Conservation (phyloP, 2,888 invertebrate species). For the Protula sp. region DNA sequence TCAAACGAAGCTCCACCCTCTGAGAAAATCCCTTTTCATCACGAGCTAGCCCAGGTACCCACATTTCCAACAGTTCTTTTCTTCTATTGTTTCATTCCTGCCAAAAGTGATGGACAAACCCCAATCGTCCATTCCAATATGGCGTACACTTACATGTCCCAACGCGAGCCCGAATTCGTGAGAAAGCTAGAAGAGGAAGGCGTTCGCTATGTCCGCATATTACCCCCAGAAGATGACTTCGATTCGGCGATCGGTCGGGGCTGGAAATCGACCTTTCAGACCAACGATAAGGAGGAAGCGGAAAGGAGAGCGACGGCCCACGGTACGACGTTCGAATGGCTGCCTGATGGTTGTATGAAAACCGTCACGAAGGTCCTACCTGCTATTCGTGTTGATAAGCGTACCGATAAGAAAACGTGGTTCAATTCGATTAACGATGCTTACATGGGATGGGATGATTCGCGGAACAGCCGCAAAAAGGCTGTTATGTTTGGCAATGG, state of each 20-base stretch:
- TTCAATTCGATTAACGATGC: slow-evolving; percentile 38
- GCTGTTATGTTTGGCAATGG: too few species aligned
- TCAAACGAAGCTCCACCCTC: slow-evolving; percentile 39
- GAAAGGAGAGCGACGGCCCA: slow-evolving; percentile 28
- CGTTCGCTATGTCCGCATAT: slow-evolving; percentile 27
- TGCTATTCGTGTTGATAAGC: slow-evolving; percentile 27
- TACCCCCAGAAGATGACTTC: slow-evolving; percentile 33
- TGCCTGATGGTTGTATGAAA: slow-evolving; percentile 29
- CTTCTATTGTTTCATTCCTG: slow-evolving; percentile 33
- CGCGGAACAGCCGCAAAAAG: slow-evolving; percentile 30
- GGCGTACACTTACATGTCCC: slow-evolving; percentile 26
- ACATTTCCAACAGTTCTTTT: slow-evolving; percentile 31
- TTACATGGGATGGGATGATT: slow-evolving; percentile 34
- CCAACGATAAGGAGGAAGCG: slow-evolving; percentile 25
- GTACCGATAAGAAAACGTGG: slow-evolving; percentile 33
- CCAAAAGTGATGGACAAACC: slow-evolving; percentile 32
- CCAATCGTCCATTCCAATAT: slow-evolving; percentile 30
- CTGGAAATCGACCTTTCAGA: slow-evolving; percentile 35
- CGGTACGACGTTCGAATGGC: slow-evolving; percentile 31
- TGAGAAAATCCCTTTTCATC: slow-evolving; percentile 35
- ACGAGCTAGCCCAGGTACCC: slow-evolving; percentile 41
- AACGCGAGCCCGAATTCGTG: slow-evolving; percentile 26
- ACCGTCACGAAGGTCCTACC: slow-evolving; percentile 31
- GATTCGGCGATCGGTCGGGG: slow-evolving; percentile 36
- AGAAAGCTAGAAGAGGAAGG: slow-evolving; percentile 25